phyloP scores from a whole-genome alignment of 2,888 invertebrate genomes.

The Rhagophthalmus giganteus region DNA sequence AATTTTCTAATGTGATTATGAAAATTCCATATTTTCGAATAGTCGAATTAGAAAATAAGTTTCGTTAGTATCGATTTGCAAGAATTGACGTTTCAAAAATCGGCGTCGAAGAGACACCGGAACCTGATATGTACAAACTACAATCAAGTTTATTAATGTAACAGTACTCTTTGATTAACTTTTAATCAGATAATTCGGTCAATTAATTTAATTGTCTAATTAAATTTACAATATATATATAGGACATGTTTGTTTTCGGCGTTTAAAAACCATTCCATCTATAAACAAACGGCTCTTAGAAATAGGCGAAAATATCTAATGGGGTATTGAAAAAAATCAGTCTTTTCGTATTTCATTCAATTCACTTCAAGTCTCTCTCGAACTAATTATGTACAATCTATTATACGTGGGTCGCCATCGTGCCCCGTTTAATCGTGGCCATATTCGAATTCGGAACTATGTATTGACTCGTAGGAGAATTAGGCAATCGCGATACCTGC shows the following conservation, averaged over 20 bases:
- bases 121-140: constrained; percentile 24
- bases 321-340: constrained; percentile 38
- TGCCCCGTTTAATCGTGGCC: constrained; percentile 64
- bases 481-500: constrained; percentile 58
- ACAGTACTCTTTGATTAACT: constrained; percentile 51
- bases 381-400: constrained; percentile 23
- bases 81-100: constrained; percentile 19
- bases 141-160: constrained; percentile 45
- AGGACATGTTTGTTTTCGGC: constrained; percentile 43
- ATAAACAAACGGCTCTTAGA: constrained; percentile 20
- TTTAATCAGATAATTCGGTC: constrained; percentile 52
- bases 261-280: constrained; percentile 32
- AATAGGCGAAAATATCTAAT: constrained; percentile 21
- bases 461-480: constrained; percentile 59
- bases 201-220: constrained; percentile 53
- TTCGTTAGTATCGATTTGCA: constrained; percentile 12
- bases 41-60: constrained; percentile 11
- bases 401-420: constrained; percentile 66
- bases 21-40: constrained; percentile 1
- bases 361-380: constrained; percentile 34
- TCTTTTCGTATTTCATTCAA: constrained; percentile 45
- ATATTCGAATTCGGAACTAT: constrained; percentile 62
- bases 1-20: constrained; percentile 2
- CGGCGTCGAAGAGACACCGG: constrained; percentile 9
- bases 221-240: constrained; percentile 39